Base-by-base conservation (phyloP, 2,113 vertebrate genomes). In the Caretta caretta region DNA sequence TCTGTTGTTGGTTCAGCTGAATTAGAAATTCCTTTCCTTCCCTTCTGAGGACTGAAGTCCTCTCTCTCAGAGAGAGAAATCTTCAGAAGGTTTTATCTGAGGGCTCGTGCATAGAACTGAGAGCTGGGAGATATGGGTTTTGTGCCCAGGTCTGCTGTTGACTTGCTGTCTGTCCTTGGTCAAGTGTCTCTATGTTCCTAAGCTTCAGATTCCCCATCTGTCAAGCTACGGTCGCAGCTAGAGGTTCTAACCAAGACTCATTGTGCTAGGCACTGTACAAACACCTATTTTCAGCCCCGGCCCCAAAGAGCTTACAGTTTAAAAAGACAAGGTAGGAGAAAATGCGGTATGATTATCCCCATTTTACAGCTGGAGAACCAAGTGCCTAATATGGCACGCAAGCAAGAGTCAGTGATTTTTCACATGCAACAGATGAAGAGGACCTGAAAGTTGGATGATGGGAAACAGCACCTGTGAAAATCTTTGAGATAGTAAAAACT, bases 61-160 rank as follows among this genome's bases (percentile, higher is more conserved):
- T 5, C 2, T 22, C 0, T 76, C 38, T 38, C 9, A 1, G 90
- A 57, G 91, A 65, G 42, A 89, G 72, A 90, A 88, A 75, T 72
- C 0, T 0, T 82, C 3, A 82, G 89, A 94, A 96, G 96, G 95
- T 97, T 92, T 78, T 86, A 69, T 79, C 38, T 59, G 90, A 95
- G 86, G 35, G n/a, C 80, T 38, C 2, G 53, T 53, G 54, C 38
- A 80, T 35, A 57, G 75, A 90, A 59, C 35, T 54, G n/a, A 38
- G 83, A 57, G 81, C 53, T n/a, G 80, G 83, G 89, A 69, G 92
- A 89, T 56, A 9, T 35, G 50, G 90, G 84, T 82, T 93, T 57
- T 93, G 92, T 95, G 84, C 90, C 69, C 69, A 38, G 22, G 10
- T 38, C 69, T 42, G 38, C 69, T 38, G 38, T 24, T 24, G 24